phyloP scores from a whole-genome alignment of 2,113 vertebrate species.

The Ginglymostoma cirratum region DNA sequence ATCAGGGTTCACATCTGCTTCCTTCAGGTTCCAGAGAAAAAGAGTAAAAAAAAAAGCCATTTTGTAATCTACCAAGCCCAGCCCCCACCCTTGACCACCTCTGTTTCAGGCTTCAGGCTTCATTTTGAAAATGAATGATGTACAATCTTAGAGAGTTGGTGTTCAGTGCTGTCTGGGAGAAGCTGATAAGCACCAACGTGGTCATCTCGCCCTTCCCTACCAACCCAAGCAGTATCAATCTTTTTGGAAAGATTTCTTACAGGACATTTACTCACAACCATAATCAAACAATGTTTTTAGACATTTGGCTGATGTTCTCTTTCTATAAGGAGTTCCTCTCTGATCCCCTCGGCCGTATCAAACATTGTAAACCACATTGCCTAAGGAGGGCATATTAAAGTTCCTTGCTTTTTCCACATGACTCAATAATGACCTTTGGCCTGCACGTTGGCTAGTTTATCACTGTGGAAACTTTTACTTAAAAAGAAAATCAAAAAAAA shows the following conservation, averaged over 20 bases:
- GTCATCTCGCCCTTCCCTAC: not conserved
- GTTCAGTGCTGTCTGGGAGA: not conserved
- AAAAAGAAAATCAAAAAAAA: not conserved
- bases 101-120: not conserved
- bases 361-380: not conserved
- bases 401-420: not conserved
- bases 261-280: not conserved
- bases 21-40: not conserved
- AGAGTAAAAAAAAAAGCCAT: not conserved
- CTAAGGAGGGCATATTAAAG: not conserved
- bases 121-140: no score
- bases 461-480: not conserved
- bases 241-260: not conserved
- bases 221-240: not conserved
- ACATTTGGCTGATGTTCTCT: not conserved
- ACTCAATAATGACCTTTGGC: not conserved
- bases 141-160: not conserved
- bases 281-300: not conserved
- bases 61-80: no score
- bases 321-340: not conserved
- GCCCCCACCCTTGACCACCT: no score
- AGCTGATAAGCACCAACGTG: not conserved
- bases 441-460: not conserved
- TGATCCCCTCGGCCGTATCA: not conserved
- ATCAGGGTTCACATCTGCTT: not conserved